Evolutionary conservation across 2,797 vertebrate genomes (phyloP).

Genomic region (Cyprinodon diabolis): DNA sequence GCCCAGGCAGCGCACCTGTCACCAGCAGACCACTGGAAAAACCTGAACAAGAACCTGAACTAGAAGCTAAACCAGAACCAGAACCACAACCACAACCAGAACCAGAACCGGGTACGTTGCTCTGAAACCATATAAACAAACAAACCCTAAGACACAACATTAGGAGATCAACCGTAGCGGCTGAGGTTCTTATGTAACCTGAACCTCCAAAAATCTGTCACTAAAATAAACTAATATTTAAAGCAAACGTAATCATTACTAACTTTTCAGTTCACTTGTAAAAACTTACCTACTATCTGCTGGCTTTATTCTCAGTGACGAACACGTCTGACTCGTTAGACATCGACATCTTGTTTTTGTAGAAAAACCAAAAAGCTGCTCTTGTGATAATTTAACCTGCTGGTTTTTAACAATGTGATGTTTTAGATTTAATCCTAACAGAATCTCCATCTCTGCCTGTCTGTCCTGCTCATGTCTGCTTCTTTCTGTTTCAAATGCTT

Average conservation of each 20-base stretch:
- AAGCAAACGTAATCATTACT: constrained; percentile 27
- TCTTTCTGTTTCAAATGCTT: constrained; percentile 19
- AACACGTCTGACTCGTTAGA: too few relatives aligned
- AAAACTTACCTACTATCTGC: constrained; percentile 28
- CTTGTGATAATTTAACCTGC: constrained; percentile 2
- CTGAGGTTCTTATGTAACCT: background rate
- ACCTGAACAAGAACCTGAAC: too few relatives aligned
- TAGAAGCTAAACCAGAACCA: too few relatives aligned
- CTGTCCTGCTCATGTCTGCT: constrained; percentile 58
- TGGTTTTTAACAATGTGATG: constrained; percentile 38
- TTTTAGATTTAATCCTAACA: constrained; percentile 31
- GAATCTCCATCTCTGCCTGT: constrained; percentile 56
- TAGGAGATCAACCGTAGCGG: background rate
- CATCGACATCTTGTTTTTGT: constrained; percentile 15
- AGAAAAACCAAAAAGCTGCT: constrained; percentile 20
- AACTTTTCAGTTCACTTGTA: constrained; percentile 25
- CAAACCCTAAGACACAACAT: background rate
- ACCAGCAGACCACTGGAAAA: constrained; percentile 78
- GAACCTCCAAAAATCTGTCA: background rate
- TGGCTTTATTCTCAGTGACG: constrained; percentile 7
- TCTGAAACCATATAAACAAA: background rate
- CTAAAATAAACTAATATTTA: constrained; percentile 50
- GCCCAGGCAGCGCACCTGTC: constrained; percentile 65
- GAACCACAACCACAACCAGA: background rate
- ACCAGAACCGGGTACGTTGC: constrained; percentile 83